Evolutionary conservation across 2,888 invertebrate species (phyloP), one percentile per base, ranked within the genome.

Genomic region (Cotesia congregata): DNA sequence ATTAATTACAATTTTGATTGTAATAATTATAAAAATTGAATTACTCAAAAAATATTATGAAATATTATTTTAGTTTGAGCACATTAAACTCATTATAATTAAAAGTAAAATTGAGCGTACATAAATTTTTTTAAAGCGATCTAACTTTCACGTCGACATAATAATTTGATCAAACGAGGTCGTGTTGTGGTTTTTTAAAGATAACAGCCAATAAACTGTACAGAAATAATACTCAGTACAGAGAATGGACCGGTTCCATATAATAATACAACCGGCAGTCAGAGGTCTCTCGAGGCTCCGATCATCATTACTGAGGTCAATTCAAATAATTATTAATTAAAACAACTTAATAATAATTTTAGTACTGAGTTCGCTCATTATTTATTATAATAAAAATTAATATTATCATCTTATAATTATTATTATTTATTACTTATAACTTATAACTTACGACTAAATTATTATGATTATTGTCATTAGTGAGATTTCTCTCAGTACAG

Each of bases 381-480:
- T 50, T 50, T 12, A 12, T 50, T 50, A 12, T 12, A 12, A 50
- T 30, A 30, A 30, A 30, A 30, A 30, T 50, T 50, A 50, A 12
- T 50, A 50, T 50, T 50, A 12, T 50, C 72, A 40, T 65, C 64
- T 80, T 81, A 79, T 82, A 81, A 80, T 78, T 81, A 71, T 72
- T 80, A 82, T 67, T 80, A 77, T 82, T 82, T 80, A 80, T 65
- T 79, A 78, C 79, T 82, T 79, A 76, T 30, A 30, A 78, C 79
- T 82, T 79, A 76, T 30, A 30, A 30, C 30, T 30, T 30, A 30
- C 30, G 30, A 30, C 30, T 30, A 30, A 30, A 30, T 78, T 50
- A 50, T 50, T 82, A 78, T 81, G 82, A 84, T 83, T 80, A 82
- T 83, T 83, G 83, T 83, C 85, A 83, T 86, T 86, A 86, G 83